Evolutionary conservation across 2,888 invertebrate species (phyloP), one percentile per base, ranked within the genome.

Genomic region (Timandra comae): DNA sequence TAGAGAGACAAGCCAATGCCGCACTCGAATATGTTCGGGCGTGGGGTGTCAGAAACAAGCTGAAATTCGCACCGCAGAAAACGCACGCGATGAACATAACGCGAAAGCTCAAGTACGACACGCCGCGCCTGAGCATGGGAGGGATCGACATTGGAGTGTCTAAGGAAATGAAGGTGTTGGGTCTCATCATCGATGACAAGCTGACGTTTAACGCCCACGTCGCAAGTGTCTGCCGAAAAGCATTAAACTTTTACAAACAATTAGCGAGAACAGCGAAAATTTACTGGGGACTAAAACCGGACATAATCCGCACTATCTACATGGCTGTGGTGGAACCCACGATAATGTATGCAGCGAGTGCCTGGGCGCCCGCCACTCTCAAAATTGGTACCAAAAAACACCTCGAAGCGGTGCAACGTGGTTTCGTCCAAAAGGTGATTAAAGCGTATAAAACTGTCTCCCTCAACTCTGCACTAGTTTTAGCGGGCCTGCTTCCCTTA

Each of bases 401-500:
- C 5, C 11, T 33, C 4, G 13, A n/a, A 2, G 11, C n/a, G 2
- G 7, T 33, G 4, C 28, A 33, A 4, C 8, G 33, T 4, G 33
- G 28, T 4, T 24, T 33, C 13, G 33, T 28, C 9, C 27, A 27
- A 9, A 33, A 27, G 8, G 25, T 41, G 3, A 16, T 11, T 7
- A 9, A 8, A 8, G 35, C 35, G 7, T 35, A 33, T 23, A 7
- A n/a, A 7, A 28, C 25, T 7, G 29, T 29, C 22, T 29, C 29
- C 6, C 21, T 21, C 3, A 34, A 42, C 30, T 35, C 49, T 5
- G 44, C 43, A 0, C 29, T 46, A 6, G 4, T 39, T 2, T 31
- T 48, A 5, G 33, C 45, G 0, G 45, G 45, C 27, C 11, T 49
- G n/a, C 42, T 49, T 1, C 46, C 49, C 5, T 33, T 49, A 0